phyloP scores from a whole-genome alignment of 1,140 invertebrate species.

The Drosophila setifemur region DNA sequence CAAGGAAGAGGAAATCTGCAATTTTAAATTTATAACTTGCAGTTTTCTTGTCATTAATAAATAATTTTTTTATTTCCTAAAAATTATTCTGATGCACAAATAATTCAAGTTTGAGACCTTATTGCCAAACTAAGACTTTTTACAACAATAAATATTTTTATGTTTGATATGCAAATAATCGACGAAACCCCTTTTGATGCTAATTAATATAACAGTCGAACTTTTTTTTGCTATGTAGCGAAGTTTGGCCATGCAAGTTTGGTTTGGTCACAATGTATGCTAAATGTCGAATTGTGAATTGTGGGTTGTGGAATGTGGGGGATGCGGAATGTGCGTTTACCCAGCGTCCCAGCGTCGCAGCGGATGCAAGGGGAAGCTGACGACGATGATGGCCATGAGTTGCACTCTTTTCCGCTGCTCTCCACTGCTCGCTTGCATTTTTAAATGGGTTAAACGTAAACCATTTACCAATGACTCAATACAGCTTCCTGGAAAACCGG shows the following conservation, averaged over 20 bases:
- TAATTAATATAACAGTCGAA: too few relatives aligned
- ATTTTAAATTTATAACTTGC: too few relatives aligned
- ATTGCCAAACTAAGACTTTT: too few relatives aligned
- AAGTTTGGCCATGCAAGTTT: slow-evolving; percentile 13
- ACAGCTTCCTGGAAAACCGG: slow-evolving; percentile 63
- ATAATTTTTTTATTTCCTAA: too few relatives aligned
- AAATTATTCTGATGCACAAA: too few relatives aligned
- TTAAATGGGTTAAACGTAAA: slow-evolving; percentile 80
- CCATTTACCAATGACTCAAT: slow-evolving; percentile 79
- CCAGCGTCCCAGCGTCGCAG: slow-evolving; percentile 12
- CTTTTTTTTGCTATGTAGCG: background rate
- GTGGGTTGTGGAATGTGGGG: slow-evolving; percentile 20
- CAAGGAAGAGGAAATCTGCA: too few relatives aligned
- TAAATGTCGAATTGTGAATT: slow-evolving; percentile 67
- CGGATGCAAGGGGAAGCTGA: slow-evolving; percentile 20
- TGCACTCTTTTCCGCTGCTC: slow-evolving; percentile 7
- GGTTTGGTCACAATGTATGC: slow-evolving; percentile 66
- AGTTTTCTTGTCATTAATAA: too few relatives aligned
- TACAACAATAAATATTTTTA: too few relatives aligned
- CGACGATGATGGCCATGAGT: slow-evolving; percentile 38
- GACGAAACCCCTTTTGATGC: too few relatives aligned
- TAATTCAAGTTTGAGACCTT: too few relatives aligned
- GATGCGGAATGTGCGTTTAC: slow-evolving; percentile 69
- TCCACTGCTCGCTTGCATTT: slow-evolving; percentile 46
- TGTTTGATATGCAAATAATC: too few relatives aligned